Evolutionary conservation across 2,797 vertebrate genomes (phyloP).

Genomic region (Propithecus deckenii): DNA sequence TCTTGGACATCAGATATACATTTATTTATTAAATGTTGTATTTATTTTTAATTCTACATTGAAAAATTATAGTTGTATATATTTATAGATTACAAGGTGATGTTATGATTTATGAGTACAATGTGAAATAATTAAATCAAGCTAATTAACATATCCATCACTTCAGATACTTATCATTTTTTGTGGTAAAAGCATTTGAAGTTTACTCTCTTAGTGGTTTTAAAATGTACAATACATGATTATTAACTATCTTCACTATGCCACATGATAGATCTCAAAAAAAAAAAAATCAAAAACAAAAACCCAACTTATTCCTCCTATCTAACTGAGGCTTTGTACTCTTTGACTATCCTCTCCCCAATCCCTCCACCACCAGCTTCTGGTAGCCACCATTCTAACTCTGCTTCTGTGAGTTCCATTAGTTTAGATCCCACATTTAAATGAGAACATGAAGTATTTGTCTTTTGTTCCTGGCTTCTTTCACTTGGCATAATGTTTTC

Average conservation of each 20-base stretch:
- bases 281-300: not conserved
- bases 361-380: too few relatives aligned
- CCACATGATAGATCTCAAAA: not conserved
- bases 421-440: not conserved
- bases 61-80: not conserved
- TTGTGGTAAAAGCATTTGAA: not conserved
- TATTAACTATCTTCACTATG: not conserved
- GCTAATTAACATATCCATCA: not conserved
- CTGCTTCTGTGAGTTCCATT: not conserved
- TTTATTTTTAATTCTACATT: not conserved
- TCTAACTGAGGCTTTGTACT: not conserved
- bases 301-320: not conserved
- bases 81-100: not conserved
- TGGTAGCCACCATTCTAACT: not conserved
- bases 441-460: not conserved
- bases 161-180: not conserved
- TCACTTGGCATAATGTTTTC: not conserved
- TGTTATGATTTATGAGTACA: not conserved
- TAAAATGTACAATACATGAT: not conserved
- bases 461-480: not conserved
- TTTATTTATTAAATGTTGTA: not conserved
- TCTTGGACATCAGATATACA: constrained; percentile 46
- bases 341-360: not conserved
- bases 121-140: not conserved
- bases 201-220: not conserved